Conservation (phyloP, 2,113 vertebrate species). For the Nanorana parkeri region DNA sequence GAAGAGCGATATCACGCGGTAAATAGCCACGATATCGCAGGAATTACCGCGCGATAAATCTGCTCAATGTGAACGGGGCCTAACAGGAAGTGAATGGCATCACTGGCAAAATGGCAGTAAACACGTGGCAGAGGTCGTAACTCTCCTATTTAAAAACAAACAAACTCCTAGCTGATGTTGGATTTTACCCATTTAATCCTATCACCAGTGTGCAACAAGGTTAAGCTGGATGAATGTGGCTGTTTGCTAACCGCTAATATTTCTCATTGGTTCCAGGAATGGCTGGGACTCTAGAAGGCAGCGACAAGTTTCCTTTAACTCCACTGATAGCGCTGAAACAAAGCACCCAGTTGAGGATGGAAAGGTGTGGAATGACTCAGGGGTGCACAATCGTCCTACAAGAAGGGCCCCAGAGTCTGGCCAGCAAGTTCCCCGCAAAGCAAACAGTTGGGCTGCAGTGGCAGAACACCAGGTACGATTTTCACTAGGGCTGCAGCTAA, state of each 20-base stretch:
- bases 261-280: slow-evolving; percentile 72
- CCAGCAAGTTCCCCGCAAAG: slow-evolving; percentile 76
- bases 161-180: too few relatives aligned
- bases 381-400: slow-evolving; percentile 62
- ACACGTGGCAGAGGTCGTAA: too few relatives aligned
- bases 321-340: slow-evolving; percentile 79
- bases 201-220: background rate
- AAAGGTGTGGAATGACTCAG: slow-evolving; percentile 70
- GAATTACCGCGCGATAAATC: too few relatives aligned
- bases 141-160: too few relatives aligned
- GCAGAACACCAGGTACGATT: slow-evolving; percentile 80
- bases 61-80: too few relatives aligned
- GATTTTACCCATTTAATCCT: too few relatives aligned
- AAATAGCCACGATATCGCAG: too few relatives aligned
- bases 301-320: slow-evolving; percentile 81
- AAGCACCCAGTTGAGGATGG: slow-evolving; percentile 82
- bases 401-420: slow-evolving; percentile 76
- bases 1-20: too few relatives aligned
- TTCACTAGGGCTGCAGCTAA: too few relatives aligned
- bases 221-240: background rate
- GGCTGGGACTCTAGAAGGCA: slow-evolving; percentile 86
- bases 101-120: too few relatives aligned
- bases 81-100: too few relatives aligned
- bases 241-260: background rate
- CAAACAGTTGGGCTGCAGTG: slow-evolving; percentile 77